Evolutionary conservation across 2,797 vertebrate species (phyloP).

Genomic region (Neosilurus mollespiculum): DNA sequence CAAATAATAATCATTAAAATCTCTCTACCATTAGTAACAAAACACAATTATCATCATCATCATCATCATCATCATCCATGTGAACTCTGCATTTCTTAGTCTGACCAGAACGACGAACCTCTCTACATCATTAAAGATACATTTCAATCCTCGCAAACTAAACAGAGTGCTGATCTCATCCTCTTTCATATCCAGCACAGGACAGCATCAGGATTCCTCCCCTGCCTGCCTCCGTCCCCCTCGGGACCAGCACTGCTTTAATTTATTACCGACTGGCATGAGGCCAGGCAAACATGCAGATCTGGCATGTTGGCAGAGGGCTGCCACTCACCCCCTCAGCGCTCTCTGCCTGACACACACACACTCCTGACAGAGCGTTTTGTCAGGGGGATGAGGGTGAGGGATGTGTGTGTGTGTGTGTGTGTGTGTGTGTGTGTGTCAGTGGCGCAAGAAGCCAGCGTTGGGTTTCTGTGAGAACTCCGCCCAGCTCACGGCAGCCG

Average conservation of each 20-base stretch:
- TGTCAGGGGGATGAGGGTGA: constrained; percentile 35
- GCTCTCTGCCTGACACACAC: constrained; percentile 19
- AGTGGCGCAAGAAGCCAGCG: constrained; percentile 39
- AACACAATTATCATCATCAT: background rate
- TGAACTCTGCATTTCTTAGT: background rate
- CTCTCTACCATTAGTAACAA: background rate
- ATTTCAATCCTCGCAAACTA: background rate
- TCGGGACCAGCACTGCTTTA: constrained; percentile 47
- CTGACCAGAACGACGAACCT: background rate
- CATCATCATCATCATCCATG: background rate
- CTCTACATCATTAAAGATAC: constrained; percentile 7
- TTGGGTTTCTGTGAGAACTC: constrained; percentile 49
- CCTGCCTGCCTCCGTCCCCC: constrained; percentile 11
- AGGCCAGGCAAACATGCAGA: constrained; percentile 57
- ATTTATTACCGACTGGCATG: constrained; percentile 56
- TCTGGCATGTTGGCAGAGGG: constrained; percentile 51
- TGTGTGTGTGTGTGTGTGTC: constrained; percentile 22
- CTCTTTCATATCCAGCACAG: background rate
- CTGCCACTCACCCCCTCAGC: constrained; percentile 37
- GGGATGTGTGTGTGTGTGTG: too few relatives aligned
- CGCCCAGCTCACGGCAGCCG: constrained; percentile 49
- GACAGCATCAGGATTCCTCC: constrained; percentile 38
- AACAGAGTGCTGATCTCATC: constrained; percentile 11
- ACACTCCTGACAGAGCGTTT: constrained; percentile 41
- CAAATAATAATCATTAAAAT: background rate